Percentiles rank a stretch among this genome's conserved stretches.
Conservation (phyloP, 2,797 vertebrate genomes). For the Morus bassanus region DNA sequence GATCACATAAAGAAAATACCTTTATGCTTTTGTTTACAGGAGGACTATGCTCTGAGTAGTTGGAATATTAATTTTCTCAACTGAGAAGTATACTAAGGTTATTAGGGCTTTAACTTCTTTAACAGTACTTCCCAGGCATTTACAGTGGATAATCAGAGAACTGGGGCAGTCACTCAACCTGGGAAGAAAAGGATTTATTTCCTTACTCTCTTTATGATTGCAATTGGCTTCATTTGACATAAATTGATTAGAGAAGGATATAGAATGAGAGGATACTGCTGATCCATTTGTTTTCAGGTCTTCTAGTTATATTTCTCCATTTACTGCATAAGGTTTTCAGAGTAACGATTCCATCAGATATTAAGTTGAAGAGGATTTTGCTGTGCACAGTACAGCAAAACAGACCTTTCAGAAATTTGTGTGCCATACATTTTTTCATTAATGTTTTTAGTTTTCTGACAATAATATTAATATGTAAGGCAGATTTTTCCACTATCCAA, state of each 20-base stretch:
- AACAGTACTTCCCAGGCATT: neutral
- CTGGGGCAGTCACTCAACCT: neutral
- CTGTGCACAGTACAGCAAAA: neutral
- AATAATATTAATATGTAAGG: conserved; percentile 19
- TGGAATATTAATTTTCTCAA: neutral
- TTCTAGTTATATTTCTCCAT: neutral
- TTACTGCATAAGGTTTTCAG: neutral
- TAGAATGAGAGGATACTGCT: neutral
- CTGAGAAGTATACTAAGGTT: neutral
- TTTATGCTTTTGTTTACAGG: conserved; percentile 23
- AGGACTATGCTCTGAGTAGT: neutral
- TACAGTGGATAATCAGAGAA: neutral
- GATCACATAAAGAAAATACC: conserved; percentile 17
- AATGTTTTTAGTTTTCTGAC: conserved; percentile 37
- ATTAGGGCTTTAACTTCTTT: conserved; percentile 5
- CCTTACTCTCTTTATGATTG: neutral
- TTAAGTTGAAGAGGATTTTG: neutral
- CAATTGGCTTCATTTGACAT: neutral
- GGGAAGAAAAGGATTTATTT: neutral
- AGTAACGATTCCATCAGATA: neutral
- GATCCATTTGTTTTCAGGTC: neutral
- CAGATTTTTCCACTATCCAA: neutral
- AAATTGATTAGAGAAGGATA: neutral
- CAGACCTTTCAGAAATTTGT: neutral
- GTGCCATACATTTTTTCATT: neutral